Conservation (phyloP, 1,140 invertebrate genomes). For the Zaprionus nigranus region DNA sequence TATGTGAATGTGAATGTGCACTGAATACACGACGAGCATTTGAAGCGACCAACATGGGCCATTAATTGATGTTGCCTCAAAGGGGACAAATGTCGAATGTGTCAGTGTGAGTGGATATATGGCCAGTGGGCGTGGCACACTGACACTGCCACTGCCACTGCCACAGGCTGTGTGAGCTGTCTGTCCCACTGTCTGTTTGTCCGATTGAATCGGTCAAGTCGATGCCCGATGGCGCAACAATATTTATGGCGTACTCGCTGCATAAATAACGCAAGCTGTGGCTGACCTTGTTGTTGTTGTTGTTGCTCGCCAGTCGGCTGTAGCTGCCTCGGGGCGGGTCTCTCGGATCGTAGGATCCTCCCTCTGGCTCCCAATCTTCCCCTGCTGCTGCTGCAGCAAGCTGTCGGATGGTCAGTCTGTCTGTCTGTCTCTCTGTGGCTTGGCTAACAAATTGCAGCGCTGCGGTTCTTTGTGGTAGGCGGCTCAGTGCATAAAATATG, state of each 20-base stretch:
- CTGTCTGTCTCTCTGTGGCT: slow-evolving; percentile 27
- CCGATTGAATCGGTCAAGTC: slow-evolving; percentile 27
- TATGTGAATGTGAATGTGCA: slow-evolving; percentile 2
- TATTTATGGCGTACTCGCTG: slow-evolving; percentile 39
- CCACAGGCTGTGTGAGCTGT: not conserved
- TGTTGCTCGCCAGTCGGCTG: not conserved
- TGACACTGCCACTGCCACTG: not conserved
- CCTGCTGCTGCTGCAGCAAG: slow-evolving; percentile 7
- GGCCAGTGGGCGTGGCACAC: not conserved
- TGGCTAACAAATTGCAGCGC: slow-evolving; percentile 48
- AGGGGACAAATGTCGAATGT: slow-evolving; percentile 39
- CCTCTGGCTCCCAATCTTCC: too few relatives aligned
- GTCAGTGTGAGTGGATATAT: slow-evolving; percentile 3
- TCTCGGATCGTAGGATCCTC: too few relatives aligned
- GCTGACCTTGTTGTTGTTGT: not conserved
- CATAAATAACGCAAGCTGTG: slow-evolving; percentile 36
- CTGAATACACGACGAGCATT: not conserved
- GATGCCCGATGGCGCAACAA: slow-evolving; percentile 37
- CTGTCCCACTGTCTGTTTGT: slow-evolving; percentile 2
- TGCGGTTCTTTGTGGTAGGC: slow-evolving; percentile 48
- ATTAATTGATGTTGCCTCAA: slow-evolving; percentile 43
- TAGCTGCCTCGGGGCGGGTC: not conserved
- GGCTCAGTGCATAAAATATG: slow-evolving; percentile 52
- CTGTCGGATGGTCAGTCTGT: not conserved
- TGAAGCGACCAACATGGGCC: slow-evolving; percentile 12